These are phyloP conservation scores for Nemotelus pantherinus DNA, from an alignment of 2,888 invertebrate genomes.

Conservation along the genomic window DNA sequence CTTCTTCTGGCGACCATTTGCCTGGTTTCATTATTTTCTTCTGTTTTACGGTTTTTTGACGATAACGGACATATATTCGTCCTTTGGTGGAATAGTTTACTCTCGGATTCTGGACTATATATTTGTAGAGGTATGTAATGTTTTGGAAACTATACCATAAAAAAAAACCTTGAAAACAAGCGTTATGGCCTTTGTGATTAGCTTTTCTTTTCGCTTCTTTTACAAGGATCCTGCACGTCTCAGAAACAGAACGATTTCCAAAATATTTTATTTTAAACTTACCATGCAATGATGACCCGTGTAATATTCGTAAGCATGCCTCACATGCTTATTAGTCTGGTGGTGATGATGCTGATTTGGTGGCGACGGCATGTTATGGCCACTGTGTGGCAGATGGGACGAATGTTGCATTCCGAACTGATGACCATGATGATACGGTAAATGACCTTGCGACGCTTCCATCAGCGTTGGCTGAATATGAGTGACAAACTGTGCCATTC, in stretches of 20 bases:
- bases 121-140: too few relatives aligned
- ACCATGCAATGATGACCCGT: constrained; percentile 44
- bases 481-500: constrained; percentile 71
- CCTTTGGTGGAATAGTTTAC: too few relatives aligned
- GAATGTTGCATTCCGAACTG: constrained; percentile 64
- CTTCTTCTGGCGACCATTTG: constrained; percentile 12
- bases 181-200: too few relatives aligned
- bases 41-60: background rate
- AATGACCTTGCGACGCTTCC: constrained; percentile 69
- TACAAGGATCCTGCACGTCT: too few relatives aligned
- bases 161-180: too few relatives aligned
- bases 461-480: constrained; percentile 70
- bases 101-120: too few relatives aligned
- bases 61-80: too few relatives aligned
- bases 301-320: constrained; percentile 49
- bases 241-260: too few relatives aligned
- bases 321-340: constrained; percentile 50
- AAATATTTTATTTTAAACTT: constrained; percentile 2
- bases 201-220: too few relatives aligned
- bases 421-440: constrained; percentile 67
- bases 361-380: constrained; percentile 65
- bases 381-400: constrained; percentile 64
- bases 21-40: background rate
- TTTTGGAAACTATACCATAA: too few relatives aligned
- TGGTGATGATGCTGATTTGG: constrained; percentile 57